A percentile compares a stretch with the other conserved stretches of the same genome.
Conservation (phyloP, 2,888 invertebrate species). For the Smittia sp. region DNA sequence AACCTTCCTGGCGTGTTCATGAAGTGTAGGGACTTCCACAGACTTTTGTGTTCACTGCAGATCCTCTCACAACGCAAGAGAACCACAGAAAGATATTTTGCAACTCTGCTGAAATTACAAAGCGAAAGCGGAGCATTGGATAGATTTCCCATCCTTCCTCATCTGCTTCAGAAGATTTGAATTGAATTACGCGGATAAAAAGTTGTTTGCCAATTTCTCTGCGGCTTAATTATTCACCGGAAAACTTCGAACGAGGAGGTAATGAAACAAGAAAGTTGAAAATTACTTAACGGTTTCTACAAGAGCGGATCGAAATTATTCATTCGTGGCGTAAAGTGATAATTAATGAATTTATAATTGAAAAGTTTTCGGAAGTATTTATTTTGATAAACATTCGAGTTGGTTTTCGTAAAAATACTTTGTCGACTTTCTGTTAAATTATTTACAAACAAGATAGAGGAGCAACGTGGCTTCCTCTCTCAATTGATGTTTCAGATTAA, state of each 20-base stretch:
- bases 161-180: background rate
- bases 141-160: background rate
- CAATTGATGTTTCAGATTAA: no score
- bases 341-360: background rate
- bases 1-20: constrained; percentile 21
- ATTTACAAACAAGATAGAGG: no score
- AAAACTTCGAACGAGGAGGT: background rate
- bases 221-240: background rate
- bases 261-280: background rate
- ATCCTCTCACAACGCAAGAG: no score
- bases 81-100: no score
- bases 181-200: background rate
- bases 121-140: background rate
- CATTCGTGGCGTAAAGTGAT: background rate
- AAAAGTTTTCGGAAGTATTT: background rate
- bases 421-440: no score
- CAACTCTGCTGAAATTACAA: no score
- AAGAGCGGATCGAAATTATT: background rate
- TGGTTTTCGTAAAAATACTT: no score
- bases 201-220: background rate
- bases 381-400: background rate
- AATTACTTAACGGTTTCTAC: background rate
- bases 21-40: background rate
- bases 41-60: no score
- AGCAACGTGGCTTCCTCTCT: no score